phyloP scores from a whole-genome alignment of 2,113 vertebrate species.

The Donacobius atricapilla region DNA sequence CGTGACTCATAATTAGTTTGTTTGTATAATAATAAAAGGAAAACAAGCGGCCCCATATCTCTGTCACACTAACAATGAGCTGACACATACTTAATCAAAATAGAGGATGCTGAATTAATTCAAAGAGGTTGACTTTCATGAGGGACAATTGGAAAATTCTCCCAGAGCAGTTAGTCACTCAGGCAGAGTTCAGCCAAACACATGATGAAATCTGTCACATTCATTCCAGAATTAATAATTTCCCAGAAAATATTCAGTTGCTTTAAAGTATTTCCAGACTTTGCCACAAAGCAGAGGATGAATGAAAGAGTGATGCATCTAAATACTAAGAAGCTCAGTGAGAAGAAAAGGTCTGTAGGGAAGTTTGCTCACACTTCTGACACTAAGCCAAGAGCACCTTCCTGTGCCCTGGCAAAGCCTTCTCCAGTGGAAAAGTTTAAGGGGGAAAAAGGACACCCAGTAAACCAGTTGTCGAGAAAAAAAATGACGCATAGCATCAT shows the following conservation, averaged over 20 bases:
- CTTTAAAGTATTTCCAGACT: neutral
- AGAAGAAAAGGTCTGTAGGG: neutral
- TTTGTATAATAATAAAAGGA: slow-evolving; percentile 63
- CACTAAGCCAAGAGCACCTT: neutral
- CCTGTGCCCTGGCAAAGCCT: neutral
- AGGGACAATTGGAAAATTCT: slow-evolving; percentile 21
- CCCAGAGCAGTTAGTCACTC: slow-evolving; percentile 36
- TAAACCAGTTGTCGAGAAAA: neutral
- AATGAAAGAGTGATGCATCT: neutral
- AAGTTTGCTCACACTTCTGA: neutral
- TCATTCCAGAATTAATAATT: neutral
- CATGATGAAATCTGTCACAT: slow-evolving; percentile 21
- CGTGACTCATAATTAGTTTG: slow-evolving; percentile 66
- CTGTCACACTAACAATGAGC: slow-evolving; percentile 43
- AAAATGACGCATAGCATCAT: neutral
- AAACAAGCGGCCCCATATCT: slow-evolving; percentile 68
- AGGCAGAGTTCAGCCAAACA: slow-evolving; percentile 31
- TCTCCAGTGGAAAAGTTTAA: neutral
- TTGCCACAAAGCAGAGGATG: neutral
- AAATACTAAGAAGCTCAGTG: neutral
- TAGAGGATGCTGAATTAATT: slow-evolving; percentile 50
- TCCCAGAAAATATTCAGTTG: slow-evolving; percentile 29
- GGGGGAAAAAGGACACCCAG: neutral
- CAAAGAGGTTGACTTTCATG: slow-evolving; percentile 39
- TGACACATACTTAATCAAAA: slow-evolving; percentile 70